Conservation (phyloP, 2,113 vertebrate species). For the Anoura caudifer region DNA sequence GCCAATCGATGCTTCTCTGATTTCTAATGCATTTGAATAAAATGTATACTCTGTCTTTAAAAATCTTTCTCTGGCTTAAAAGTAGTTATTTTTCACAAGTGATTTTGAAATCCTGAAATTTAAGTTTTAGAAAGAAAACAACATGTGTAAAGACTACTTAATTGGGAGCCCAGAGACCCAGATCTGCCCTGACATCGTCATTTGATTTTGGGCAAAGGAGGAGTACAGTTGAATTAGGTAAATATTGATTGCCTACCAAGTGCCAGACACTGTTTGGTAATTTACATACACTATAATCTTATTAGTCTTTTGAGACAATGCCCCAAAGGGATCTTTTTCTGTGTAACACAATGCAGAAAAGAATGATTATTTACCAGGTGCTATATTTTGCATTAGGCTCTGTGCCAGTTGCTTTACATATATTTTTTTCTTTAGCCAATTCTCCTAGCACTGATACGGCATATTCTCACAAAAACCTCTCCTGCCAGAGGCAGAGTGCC, state of each 20-base stretch:
- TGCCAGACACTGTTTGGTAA: neutral
- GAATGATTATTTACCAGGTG: neutral
- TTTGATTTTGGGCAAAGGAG: neutral
- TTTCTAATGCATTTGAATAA: neutral
- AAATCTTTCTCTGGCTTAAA: conserved; percentile 1
- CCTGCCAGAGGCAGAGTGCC: neutral
- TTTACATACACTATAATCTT: neutral
- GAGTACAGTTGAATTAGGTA: neutral
- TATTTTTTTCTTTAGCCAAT: neutral
- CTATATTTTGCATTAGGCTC: neutral
- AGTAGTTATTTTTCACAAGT: neutral
- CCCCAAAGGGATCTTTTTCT: neutral
- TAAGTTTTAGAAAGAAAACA: conserved; percentile 27
- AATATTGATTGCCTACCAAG: conserved; percentile 1
- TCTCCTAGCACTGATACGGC: neutral
- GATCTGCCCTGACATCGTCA: neutral
- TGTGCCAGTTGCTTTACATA: neutral
- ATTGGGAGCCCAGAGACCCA: neutral
- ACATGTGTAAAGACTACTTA: neutral
- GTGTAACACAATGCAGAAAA: neutral
- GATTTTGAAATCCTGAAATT: conserved; percentile 15
- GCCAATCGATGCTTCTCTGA: neutral
- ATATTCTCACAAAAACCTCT: neutral
- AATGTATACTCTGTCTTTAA: neutral
- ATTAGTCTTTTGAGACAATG: neutral